Evolutionary conservation across 2,113 vertebrate genomes (phyloP), one percentile per base, ranked within the genome.

Genomic region (Perca schrenkii): DNA sequence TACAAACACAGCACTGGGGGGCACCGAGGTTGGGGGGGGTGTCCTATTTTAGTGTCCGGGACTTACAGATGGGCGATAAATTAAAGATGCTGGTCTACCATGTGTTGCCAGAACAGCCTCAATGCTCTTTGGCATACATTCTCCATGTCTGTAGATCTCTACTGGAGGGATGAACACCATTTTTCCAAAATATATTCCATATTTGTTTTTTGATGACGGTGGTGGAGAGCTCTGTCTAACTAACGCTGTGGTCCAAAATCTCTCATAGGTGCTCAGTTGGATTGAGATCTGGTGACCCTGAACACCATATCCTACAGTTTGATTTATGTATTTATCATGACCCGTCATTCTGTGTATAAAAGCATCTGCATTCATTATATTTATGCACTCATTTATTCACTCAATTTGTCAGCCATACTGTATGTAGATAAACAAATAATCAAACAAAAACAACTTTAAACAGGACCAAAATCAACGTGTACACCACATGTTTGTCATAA

Each of bases 401-500:
- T 36, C n/a, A 73, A 40, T 60, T 43, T 63, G 49, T 69, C 65
- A 49, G 15, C 17, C 6, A 12, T 13, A 14, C 40, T 52, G 49
- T 13, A 17, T 49, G 10, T 10, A 21, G 4, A 64, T 34, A 52
- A 54, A 64, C 22, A 87, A 34, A 52, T 43, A 50, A 79, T 62
- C 28, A 66, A 28, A 50, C 22, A 31, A 56, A 75, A 80, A 11
- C 34, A 15, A 46, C 60, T 74, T 53, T 11, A 79, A 62, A 46
- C 63, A 21, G 46, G 22, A 73, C 25, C 2, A 36, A 57, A 66
- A 67, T 34, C 62, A 47, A 47, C 0, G 3, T 52, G 11, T 43
- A n/a, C 49, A 22, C 50, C 21, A 12, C 16, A 16, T 22, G 16
- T 21, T 58, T 49, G 22, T 57, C n/a, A 7, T 46, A 69, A 77